These are phyloP conservation scores for Ophonus ardosiacus DNA, from an alignment of 2,888 invertebrate genomes.

Conservation along the genomic window DNA sequence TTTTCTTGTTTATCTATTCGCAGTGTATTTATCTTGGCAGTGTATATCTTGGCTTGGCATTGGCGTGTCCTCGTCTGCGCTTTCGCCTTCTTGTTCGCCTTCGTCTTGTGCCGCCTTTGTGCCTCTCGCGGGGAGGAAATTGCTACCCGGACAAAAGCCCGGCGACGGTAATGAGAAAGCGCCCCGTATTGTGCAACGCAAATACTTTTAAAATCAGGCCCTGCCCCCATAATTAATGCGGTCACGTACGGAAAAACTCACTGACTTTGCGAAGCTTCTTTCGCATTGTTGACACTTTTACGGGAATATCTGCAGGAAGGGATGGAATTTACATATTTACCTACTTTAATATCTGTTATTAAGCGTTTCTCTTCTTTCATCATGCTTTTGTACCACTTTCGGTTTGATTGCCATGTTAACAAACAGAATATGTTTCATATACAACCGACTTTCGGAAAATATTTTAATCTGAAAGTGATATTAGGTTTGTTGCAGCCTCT, in stretches of 20 bases:
- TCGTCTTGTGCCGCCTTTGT: neutral
- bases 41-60: slow-evolving; percentile 58
- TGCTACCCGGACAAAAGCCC: slow-evolving; percentile 49
- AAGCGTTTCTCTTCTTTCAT: neutral
- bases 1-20: slow-evolving; percentile 71
- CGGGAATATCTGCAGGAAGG: neutral
- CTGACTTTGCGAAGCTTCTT: neutral
- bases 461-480: too few species aligned
- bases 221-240: slow-evolving; percentile 27
- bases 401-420: neutral
- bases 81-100: neutral
- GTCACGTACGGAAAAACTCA: slow-evolving; percentile 40
- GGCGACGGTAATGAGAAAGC: slow-evolving; percentile 53
- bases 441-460: too few species aligned
- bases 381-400: neutral
- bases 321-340: neutral
- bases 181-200: slow-evolving; percentile 50
- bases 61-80: neutral
- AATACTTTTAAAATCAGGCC: slow-evolving; percentile 45
- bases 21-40: slow-evolving; percentile 71
- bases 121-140: slow-evolving; percentile 25
- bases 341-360: neutral
- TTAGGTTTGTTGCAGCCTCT: too few species aligned
- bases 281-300: neutral
- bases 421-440: too few species aligned